These are phyloP conservation scores for Semaprochilodus insignis DNA, from an alignment of 2,797 vertebrate genomes.

Conservation along the genomic window DNA sequence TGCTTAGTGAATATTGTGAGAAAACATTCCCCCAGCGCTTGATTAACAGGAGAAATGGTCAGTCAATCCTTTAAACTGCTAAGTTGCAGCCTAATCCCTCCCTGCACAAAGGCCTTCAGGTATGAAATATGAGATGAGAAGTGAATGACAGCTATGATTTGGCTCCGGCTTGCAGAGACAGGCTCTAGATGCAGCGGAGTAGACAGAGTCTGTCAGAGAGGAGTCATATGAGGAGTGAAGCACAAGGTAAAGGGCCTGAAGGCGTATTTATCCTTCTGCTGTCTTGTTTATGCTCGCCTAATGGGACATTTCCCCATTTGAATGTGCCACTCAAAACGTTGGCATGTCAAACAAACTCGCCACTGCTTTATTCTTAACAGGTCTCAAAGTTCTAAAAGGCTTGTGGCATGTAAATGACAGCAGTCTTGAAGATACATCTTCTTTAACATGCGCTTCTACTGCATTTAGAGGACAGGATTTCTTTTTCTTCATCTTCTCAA, in stretches of 20 bases:
- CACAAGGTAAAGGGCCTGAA: conserved; percentile 27
- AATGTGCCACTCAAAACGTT: conserved; percentile 17
- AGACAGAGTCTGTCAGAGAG: conserved; percentile 3
- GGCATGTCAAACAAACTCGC: conserved; percentile 39
- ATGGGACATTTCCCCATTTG: conserved; percentile 25
- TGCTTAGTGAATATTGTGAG: neutral
- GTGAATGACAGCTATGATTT: conserved; percentile 21
- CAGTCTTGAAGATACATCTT: conserved; percentile 9
- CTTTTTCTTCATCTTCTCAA: conserved; percentile 19
- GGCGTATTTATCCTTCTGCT: conserved; percentile 30
- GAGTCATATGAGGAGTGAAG: neutral
- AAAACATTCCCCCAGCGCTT: neutral
- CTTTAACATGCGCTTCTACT: neutral
- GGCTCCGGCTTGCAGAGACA: neutral
- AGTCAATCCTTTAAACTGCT: neutral
- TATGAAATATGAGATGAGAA: neutral
- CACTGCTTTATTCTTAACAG: conserved; percentile 2
- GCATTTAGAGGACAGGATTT: conserved; percentile 15
- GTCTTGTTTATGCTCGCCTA: conserved; percentile 36
- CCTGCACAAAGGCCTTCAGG: conserved; percentile 4
- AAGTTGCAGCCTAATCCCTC: conserved; percentile 13
- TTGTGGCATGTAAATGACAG: conserved; percentile 26
- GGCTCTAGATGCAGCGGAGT: neutral
- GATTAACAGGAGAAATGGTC: conserved; percentile 17
- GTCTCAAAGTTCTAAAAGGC: conserved; percentile 18